Base-by-base conservation (phyloP, 1,140 invertebrate species). In the Drosophila mauritiana region DNA sequence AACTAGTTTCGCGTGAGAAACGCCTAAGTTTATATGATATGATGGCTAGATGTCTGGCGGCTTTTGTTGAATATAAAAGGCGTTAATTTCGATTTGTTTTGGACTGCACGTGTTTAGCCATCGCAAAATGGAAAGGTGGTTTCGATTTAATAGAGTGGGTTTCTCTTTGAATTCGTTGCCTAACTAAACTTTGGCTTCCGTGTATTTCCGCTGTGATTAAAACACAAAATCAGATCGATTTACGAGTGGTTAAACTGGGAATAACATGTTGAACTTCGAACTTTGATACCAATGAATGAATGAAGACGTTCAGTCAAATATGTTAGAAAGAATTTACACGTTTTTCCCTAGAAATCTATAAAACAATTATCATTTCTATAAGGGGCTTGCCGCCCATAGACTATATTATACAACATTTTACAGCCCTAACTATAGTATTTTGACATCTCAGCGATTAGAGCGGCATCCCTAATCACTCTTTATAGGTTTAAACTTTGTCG, bases 1-100 rank as follows among this genome's bases (percentile, higher is more conserved):
- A 74, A 74, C 72, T 64, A 74, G 72, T 74, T 74, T 56, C 6
- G 13, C 27, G 57, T 17, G 51, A 73, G 63, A 12, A 54, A 46
- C n/a, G n/a, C 59, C 54, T 43, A 15, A 13, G 36, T 12, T 68
- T 34, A 67, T 63, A 20, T 65, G 15, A 15, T 65, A 39, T 46
- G 39, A 37, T 43, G 55, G 31, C 22, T 36, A 54, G 56, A 64
- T 27, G 69, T 74, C 53, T 75, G 48, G 37, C 51, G 31, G 48
- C 20, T 20, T 69, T 53, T 54, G 27, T 36, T 40, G 27, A 49
- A 72, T 72, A 57, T 57, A 56, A 70, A 27, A 40, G 42, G 46
- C 17, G 51, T 62, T 65, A 42, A 53, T 63, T 39, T 31, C 6
- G 36, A 49, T 73, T 48, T 27, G 37, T 34, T 75, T 75, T 37